These are phyloP conservation scores for Erebia aethiops DNA, from an alignment of 2,888 invertebrate species.

Conservation along the genomic window DNA sequence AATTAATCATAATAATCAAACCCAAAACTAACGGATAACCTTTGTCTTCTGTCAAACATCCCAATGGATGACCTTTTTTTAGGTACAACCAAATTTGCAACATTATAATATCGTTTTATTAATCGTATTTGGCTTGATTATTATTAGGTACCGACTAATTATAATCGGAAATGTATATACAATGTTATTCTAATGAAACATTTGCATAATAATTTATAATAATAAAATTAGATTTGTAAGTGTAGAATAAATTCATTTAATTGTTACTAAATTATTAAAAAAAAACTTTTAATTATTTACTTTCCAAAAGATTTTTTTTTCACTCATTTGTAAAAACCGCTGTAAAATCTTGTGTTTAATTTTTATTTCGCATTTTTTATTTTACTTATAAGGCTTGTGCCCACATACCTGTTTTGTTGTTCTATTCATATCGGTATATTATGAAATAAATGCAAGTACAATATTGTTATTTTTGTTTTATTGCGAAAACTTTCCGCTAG, in stretches of 20 bases:
- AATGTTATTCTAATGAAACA: neutral
- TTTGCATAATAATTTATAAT: conserved; percentile 9
- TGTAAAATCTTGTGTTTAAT: neutral
- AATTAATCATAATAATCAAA: too few relatives aligned
- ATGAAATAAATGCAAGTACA: conserved; percentile 13
- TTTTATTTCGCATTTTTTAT: conserved; percentile 1
- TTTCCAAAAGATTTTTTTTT: neutral
- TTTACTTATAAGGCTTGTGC: neutral
- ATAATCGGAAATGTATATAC: neutral
- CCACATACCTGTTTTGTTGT: neutral
- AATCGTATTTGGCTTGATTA: neutral
- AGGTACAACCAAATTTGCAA: neutral
- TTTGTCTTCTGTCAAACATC: too few relatives aligned
- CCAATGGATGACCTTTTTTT: too few relatives aligned
- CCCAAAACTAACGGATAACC: too few relatives aligned
- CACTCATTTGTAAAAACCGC: too few relatives aligned
- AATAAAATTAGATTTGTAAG: neutral
- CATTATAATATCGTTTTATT: neutral
- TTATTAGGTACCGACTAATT: conserved; percentile 3
- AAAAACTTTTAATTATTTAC: neutral
- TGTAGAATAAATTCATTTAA: too few relatives aligned
- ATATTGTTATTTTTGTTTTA: conserved; percentile 13
- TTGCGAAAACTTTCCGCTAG: neutral
- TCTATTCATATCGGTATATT: neutral
- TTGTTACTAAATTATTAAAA: too few relatives aligned